A percentile compares a stretch with the other conserved stretches of the same genome.
Evolutionary conservation across 92 coral and sea anemone species (phyloP).

Genomic region (Diadumene lineata): DNA sequence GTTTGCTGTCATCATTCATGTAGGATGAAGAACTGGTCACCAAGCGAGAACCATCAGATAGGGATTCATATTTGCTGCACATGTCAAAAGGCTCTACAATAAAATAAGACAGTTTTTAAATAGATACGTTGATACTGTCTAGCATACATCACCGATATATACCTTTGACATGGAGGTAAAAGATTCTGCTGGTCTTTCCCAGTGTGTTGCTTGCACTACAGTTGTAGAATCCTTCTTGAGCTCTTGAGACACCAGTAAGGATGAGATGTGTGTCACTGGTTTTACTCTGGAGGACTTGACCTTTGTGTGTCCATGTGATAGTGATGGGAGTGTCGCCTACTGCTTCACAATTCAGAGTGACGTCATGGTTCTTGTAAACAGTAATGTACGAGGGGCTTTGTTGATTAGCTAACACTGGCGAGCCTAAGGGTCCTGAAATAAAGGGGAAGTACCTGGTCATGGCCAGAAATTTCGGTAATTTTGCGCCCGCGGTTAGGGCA

Average conservation of each 20-base stretch:
- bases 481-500: too few species aligned
- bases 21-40: constrained; percentile 1
- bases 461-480: too few species aligned
- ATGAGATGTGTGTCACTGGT: constrained; percentile 31
- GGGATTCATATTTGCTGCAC: constrained; percentile 14
- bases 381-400: constrained; percentile 5
- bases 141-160: background rate
- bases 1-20: constrained; percentile 20
- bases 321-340: constrained; percentile 40
- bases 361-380: constrained; percentile 34
- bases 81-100: constrained; percentile 11
- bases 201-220: constrained; percentile 5
- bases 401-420: constrained; percentile 19
- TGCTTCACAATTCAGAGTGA: constrained; percentile 29
- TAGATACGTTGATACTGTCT: background rate
- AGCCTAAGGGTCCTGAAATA: constrained; percentile 12
- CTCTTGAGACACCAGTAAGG: constrained; percentile 1
- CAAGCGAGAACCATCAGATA: constrained; percentile 17
- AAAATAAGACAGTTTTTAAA: background rate
- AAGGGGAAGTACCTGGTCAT: too few species aligned
- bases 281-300: constrained; percentile 38
- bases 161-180: constrained; percentile 13
- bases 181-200: background rate
- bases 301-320: constrained; percentile 38
- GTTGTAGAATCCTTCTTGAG: constrained; percentile 16